Base-by-base conservation (phyloP, 1,140 invertebrate genomes). In the Ditylenchus dipsaci region DNA sequence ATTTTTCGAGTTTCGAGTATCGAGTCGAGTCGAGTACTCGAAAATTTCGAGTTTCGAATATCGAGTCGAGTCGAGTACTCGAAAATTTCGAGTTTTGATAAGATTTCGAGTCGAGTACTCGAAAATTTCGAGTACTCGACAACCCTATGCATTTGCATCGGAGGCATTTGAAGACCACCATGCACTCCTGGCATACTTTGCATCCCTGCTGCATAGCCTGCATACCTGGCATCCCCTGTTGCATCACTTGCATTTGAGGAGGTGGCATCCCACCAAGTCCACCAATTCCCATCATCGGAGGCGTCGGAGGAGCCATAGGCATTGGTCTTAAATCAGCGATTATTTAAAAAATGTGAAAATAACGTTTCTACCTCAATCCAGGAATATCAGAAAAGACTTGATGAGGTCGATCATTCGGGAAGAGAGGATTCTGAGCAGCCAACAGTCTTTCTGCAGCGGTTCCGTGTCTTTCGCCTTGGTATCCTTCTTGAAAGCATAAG, bases 401-500 rank as follows among this genome's bases (percentile, higher is more conserved):
- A 89, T 99, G 93, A 56, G 96, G 95, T 69, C 93, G 86, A 84
- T 98, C 95, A 27, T 93, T 92, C 82, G 97, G 91, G 1, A 93
- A 92, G 0, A 98, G 85, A 0, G 96, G 95, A 86, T 98, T 99
- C 84, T 99, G 94, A 0, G 93, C 92, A 0, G 96, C 96, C 17
- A 99, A 84, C 47, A 99, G 82, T 83, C 96, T 88, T 83, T 99
- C 95, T 19, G 95, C 96, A 0, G 95, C 95, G 42, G 94, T 97
- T 0, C 96, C 96, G 79, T 99, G 96, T 30, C 95, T 86, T 85
- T 99, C 95, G 38, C 96, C 83, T 98, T 99, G 0, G 93, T 90
- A 85, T 99, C 96, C 78, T 97, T 97, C 85, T 99, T 98, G 83
- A 97, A 99, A 0, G 96, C 96, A 84, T 99, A 99, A 0, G 94